These are phyloP conservation scores for Capromys pilorides DNA, from an alignment of 2,797 vertebrate species.

Conservation along the genomic window DNA sequence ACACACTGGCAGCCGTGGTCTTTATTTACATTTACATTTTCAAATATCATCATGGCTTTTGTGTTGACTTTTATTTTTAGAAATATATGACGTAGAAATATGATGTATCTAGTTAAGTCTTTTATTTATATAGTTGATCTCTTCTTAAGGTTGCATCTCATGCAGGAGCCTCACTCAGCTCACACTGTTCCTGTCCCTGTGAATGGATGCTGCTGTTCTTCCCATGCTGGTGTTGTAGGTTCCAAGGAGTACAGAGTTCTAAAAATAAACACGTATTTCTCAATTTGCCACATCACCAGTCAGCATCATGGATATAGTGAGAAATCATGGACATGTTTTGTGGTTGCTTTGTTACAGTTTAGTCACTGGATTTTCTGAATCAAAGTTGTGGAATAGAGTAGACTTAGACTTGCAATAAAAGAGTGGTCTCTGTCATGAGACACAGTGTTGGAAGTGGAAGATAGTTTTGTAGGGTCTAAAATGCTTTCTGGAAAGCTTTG, in stretches of 20 bases:
- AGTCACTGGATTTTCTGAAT: not conserved
- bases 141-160: not conserved
- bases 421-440: not conserved
- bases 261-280: accelerated
- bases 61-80: not conserved
- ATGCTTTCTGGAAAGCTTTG: not conserved
- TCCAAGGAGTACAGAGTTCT: not conserved
- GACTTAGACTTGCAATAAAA: not conserved
- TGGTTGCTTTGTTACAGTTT: not conserved
- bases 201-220: accelerated
- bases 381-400: not conserved
- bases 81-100: not conserved
- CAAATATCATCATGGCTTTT: not conserved
- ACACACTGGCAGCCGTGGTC: not conserved
- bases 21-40: slow-evolving; percentile 3
- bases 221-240: not conserved
- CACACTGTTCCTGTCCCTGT: not conserved
- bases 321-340: accelerated
- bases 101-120: not conserved
- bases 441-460: accelerated
- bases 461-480: not conserved
- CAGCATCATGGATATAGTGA: not conserved
- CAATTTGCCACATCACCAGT: not conserved
- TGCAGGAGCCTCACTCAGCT: not conserved
- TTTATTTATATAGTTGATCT: not conserved